These are phyloP conservation scores for Cotesia congregata DNA, from an alignment of 2,888 invertebrate genomes.

Conservation along the genomic window DNA sequence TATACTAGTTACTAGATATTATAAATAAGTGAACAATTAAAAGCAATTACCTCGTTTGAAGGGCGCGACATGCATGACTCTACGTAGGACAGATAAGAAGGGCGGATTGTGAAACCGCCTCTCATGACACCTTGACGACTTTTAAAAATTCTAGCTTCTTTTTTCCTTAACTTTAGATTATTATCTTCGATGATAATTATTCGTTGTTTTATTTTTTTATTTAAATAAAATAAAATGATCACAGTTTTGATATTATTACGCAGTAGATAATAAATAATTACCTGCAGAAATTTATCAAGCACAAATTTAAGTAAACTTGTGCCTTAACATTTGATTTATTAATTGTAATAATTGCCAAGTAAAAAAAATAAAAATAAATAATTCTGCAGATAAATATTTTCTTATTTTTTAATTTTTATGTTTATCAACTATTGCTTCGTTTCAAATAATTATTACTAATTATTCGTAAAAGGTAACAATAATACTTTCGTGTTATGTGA, in stretches of 20 bases:
- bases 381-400: not conserved
- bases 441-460: not conserved
- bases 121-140: slow-evolving; percentile 69
- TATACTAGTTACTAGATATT: too few relatives aligned
- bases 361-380: not conserved
- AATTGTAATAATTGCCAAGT: not conserved
- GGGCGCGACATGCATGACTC: slow-evolving; percentile 71
- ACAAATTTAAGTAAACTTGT: slow-evolving; percentile 5
- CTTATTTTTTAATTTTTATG: not conserved
- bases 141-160: slow-evolving; percentile 61
- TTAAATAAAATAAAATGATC: not conserved
- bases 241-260: not conserved
- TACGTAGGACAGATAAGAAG: slow-evolving; percentile 68
- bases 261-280: not conserved
- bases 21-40: not conserved
- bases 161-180: slow-evolving; percentile 39
- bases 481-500: not conserved
- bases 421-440: not conserved
- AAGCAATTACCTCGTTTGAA: slow-evolving; percentile 68
- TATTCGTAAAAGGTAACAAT: not conserved
- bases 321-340: not conserved
- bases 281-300: not conserved
- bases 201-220: slow-evolving; percentile 2
- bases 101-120: slow-evolving; percentile 70
- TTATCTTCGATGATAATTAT: slow-evolving; percentile 9